phyloP scores from a whole-genome alignment of 2,888 invertebrate species.

The Nudaria mundana region DNA sequence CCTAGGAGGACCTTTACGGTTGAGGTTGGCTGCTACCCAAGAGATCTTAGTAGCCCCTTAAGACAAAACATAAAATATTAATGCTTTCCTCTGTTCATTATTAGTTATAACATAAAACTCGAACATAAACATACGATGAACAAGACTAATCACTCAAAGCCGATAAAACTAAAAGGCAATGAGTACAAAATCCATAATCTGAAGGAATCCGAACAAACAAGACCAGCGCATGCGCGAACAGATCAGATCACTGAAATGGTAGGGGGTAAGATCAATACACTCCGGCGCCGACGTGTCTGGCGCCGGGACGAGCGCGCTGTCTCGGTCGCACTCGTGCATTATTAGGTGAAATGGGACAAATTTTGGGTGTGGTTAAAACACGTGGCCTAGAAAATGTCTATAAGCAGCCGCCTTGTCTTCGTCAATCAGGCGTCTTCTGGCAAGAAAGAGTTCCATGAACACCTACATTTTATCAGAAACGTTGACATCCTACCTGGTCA shows the following conservation, averaged over 20 bases:
- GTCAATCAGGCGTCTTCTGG: too few species aligned
- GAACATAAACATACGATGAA: constrained; percentile 10
- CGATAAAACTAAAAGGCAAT: constrained; percentile 31
- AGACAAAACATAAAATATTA: neutral
- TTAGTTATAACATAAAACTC: constrained; percentile 2
- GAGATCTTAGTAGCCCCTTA: neutral
- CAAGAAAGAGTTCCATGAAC: too few species aligned
- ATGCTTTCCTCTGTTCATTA: too few species aligned
- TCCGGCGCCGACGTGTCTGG: constrained; percentile 75
- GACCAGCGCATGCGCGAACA: constrained; percentile 52
- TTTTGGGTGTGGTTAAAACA: constrained; percentile 3
- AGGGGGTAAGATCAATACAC: constrained; percentile 59
- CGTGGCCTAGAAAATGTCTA: too few species aligned
- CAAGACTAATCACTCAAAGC: constrained; percentile 12
- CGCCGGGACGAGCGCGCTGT: constrained; percentile 39
- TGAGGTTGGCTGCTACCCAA: too few species aligned
- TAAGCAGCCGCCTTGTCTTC: too few species aligned
- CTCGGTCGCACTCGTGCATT: constrained; percentile 8
- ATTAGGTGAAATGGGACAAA: constrained; percentile 11
- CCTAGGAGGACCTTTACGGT: too few species aligned
- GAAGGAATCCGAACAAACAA: constrained; percentile 57
- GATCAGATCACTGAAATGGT: constrained; percentile 25
- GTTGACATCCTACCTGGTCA: too few species aligned
- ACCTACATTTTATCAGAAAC: too few species aligned
- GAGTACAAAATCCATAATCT: constrained; percentile 55